Evolutionary conservation across 1,140 invertebrate genomes (phyloP).

Genomic region (Drosophila virilis): DNA sequence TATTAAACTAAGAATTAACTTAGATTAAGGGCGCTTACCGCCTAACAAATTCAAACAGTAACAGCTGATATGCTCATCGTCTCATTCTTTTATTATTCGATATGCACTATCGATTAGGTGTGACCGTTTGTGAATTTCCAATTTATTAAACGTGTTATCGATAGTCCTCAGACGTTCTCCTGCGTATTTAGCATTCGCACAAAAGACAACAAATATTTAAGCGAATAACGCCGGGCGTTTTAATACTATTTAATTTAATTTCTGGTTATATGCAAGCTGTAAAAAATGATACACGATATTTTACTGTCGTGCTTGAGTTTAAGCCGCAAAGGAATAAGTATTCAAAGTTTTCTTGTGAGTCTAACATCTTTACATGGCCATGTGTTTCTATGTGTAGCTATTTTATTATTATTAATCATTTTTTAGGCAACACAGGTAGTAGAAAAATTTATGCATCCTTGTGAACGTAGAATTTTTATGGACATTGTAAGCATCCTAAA

Average conservation of each 20-base stretch:
- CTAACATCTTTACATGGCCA: neutral
- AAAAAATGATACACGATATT: constrained; percentile 76
- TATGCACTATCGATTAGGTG: constrained; percentile 3
- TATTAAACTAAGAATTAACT: no score
- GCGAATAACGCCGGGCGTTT: constrained; percentile 7
- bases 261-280: neutral
- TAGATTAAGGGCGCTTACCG: neutral
- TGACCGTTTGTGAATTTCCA: constrained; percentile 8
- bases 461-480: constrained; percentile 66
- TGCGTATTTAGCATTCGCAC: constrained; percentile 17
- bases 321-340: constrained; percentile 35
- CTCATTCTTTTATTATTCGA: constrained; percentile 1
- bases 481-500: constrained; percentile 69
- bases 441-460: constrained; percentile 72
- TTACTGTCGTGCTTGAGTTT: constrained; percentile 69
- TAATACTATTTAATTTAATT: neutral
- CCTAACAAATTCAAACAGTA: constrained; percentile 7
- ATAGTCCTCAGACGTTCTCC: constrained; percentile 3
- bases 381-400: neutral
- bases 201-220: neutral
- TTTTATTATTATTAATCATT: neutral
- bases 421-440: constrained; percentile 45
- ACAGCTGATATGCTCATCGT: constrained; percentile 1
- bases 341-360: constrained; percentile 69
- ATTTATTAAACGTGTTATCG: neutral